Evolutionary conservation across 2,797 vertebrate genomes (phyloP), one percentile per base, ranked within the genome.

Genomic region (Cryptoblepharus egeriae): DNA sequence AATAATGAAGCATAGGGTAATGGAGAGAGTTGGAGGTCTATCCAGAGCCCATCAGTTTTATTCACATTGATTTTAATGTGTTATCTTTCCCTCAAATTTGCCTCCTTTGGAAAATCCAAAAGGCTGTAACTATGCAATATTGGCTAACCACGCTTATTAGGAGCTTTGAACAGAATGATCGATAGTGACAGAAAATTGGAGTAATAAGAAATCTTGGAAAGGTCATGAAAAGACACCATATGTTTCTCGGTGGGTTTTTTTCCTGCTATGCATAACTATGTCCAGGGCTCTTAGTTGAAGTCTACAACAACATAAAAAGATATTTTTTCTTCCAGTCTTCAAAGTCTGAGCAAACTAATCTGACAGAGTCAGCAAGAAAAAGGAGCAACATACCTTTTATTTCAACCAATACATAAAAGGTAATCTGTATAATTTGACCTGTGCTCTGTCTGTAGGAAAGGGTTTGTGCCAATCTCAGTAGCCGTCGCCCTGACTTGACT

Each of bases 41-140:
- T n/a, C 11, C 15, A 71, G n/a, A 86, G 24, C 10, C 16, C 70
- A 60, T 73, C 42, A 12, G 45, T 61, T 71, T 57, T 65, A 15
- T 68, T 18, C 70, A 49, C 24, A 83, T 24, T 30, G 55, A 60
- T 67, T 39, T 77, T 73, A 72, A 39, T 52, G 71, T 70, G 80
- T 30, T n/a, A 81, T 32, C 71, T 69, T 77, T 82, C 80, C 75
- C 57, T 22, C 32, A 92, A 72, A 68, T 71, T 79, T 45, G 57
- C 45, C 77, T 87, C 75, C 76, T 81, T 84, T 76, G 24, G 58
- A 80, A 86, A 70, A 60, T 69, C 37, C 69, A 49, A 72, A 69
- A 52, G 49, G 45, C 65, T 68, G n/a, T 60, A 79, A 75, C 28
- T 73, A 70, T 28, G 35, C 70, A 75, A 73, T 75, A 63, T 69